Evolutionary conservation across 2,113 vertebrate genomes (phyloP).

Genomic region (Haemorhous mexicanus): DNA sequence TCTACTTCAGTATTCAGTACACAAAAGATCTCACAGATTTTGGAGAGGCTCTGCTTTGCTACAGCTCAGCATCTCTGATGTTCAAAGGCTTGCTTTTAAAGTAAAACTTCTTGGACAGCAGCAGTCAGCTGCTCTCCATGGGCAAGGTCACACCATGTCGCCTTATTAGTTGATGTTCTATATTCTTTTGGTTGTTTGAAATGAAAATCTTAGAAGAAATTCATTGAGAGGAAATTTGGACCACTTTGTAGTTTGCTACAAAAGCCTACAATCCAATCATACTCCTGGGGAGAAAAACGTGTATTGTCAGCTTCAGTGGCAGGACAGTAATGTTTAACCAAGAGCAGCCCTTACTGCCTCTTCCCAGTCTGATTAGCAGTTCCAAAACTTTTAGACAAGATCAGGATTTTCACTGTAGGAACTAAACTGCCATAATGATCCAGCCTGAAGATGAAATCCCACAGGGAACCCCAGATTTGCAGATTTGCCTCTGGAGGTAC

Average conservation of each 20-base stretch:
- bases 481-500: not conserved
- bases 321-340: not conserved
- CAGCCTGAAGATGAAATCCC: not conserved
- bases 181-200: not conserved
- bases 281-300: not conserved
- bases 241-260: not conserved
- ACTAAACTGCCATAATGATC: not conserved
- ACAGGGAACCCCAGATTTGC: not conserved
- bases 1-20: not conserved
- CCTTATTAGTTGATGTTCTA: not conserved
- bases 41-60: not conserved
- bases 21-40: not conserved
- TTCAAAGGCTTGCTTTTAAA: not conserved
- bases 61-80: not conserved
- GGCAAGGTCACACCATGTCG: not conserved
- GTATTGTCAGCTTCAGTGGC: not conserved
- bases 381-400: not conserved
- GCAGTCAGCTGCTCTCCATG: not conserved
- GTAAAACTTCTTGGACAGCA: not conserved
- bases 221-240: not conserved
- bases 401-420: constrained; percentile 5
- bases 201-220: not conserved
- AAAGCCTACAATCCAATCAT: not conserved
- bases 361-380: not conserved
- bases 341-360: not conserved